phyloP scores from a whole-genome alignment of 2,113 vertebrate species.

The Brienomyrus brachyistius region DNA sequence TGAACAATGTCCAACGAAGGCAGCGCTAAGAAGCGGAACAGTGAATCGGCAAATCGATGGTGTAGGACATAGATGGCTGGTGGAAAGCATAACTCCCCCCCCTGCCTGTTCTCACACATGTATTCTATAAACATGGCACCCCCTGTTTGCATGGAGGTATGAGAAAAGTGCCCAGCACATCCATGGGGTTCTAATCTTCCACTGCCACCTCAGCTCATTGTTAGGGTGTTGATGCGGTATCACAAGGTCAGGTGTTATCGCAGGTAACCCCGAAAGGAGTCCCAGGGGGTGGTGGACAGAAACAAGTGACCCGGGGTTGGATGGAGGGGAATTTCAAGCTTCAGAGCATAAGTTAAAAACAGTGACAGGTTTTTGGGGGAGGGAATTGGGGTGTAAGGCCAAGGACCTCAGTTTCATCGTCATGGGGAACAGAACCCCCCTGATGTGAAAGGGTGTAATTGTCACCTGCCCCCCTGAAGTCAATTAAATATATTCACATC shows the following conservation, averaged over 20 bases:
- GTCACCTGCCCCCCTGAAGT: background rate
- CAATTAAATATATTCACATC: background rate
- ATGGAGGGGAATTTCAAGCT: background rate
- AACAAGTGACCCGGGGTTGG: background rate
- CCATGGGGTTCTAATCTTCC: background rate
- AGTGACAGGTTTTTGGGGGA: background rate
- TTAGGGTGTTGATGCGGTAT: background rate
- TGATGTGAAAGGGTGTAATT: background rate
- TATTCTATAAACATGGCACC: background rate
- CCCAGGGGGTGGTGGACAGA: background rate
- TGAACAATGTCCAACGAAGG: background rate
- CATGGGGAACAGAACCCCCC: background rate
- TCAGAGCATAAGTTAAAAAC: background rate
- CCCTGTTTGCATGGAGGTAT: background rate
- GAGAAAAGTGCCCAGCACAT: background rate
- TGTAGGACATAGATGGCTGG: background rate
- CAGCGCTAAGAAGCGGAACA: background rate
- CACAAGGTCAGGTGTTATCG: background rate
- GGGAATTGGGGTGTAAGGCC: background rate
- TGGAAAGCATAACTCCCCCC: background rate
- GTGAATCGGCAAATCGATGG: background rate
- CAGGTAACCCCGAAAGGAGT: background rate
- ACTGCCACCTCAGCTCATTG: background rate
- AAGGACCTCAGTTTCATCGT: background rate
- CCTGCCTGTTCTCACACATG: background rate